Base-by-base conservation (phyloP, 2,888 invertebrate genomes). In the Clusia tigrina region DNA sequence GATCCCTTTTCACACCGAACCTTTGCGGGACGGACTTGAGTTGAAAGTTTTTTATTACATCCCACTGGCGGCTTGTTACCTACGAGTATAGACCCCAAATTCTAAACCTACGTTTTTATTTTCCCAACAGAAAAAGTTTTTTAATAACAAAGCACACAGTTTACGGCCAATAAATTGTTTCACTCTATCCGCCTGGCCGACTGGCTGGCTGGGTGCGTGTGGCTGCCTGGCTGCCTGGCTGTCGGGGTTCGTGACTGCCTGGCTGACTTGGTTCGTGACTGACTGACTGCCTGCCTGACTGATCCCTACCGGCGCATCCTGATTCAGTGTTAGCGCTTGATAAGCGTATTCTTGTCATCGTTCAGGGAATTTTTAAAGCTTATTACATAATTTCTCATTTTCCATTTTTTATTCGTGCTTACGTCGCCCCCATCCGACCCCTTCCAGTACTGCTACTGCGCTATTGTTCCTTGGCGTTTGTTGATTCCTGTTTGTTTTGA, bases 301-400 rank as follows among this genome's bases (percentile, higher is more conserved):
- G 32, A n/a, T n/a, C n/a, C n/a, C n/a, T n/a, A n/a, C n/a, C n/a
- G n/a, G n/a, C n/a, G n/a, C n/a, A n/a, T n/a, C n/a, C n/a, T n/a
- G n/a, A n/a, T n/a, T n/a, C n/a, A n/a, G n/a, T n/a, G 32, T n/a
- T 42, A n/a, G 15, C 18, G 48, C 15, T 18, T 2, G 5, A 20
- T 20, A 42, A 6, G 42, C 20, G 20, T 20, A 48, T 54, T 54
- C 24, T 23, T 12, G 53, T 55, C 46, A 46, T 56, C 42, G 23
- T 56, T 56, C 56, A 46, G 24, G 42, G 46, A 56, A 56, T 22
- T 56, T n/a, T 56, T 46, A 56, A 56, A 56, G 56, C 56, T 56
- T 56, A 56, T 56, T 56, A 56, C 46, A 48, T 55, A 38, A 18
- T 38, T 56, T 48, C 42, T 32, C n/a, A n/a, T n/a, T n/a, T n/a